A percentile compares a stretch with the other conserved stretches of the same genome.
These are phyloP conservation scores for Zaprionus ornatus DNA, from an alignment of 1,140 invertebrate genomes.

Conservation along the genomic window DNA sequence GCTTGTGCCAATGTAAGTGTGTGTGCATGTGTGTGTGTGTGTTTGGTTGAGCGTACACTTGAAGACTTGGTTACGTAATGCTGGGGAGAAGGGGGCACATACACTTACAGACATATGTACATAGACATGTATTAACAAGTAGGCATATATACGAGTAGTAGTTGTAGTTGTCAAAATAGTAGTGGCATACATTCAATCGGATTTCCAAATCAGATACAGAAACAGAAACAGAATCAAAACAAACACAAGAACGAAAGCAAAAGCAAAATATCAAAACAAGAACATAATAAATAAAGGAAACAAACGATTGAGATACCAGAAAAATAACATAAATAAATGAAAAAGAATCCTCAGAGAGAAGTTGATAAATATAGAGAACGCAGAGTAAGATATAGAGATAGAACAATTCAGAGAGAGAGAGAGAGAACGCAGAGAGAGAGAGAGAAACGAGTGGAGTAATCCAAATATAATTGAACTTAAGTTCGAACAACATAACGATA, in stretches of 20 bases:
- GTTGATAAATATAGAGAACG: slow-evolving; percentile 10
- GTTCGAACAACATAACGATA: slow-evolving; percentile 8
- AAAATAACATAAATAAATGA: slow-evolving; percentile 7
- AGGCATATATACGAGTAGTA: slow-evolving; percentile 26
- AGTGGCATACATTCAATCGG: slow-evolving; percentile 53
- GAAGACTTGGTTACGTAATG: slow-evolving; percentile 62
- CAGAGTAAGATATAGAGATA: neutral
- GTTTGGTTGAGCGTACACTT: slow-evolving; percentile 37
- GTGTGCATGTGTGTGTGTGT: slow-evolving; percentile 20
- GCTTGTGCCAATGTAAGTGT: neutral
- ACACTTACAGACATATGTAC: slow-evolving; percentile 55
- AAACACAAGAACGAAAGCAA: slow-evolving; percentile 11
- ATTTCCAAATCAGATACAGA: slow-evolving; percentile 24
- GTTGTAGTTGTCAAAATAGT: slow-evolving; percentile 45
- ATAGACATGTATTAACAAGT: slow-evolving; percentile 24
- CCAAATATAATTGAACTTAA: slow-evolving; percentile 4
- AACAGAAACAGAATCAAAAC: slow-evolving; percentile 1
- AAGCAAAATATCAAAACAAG: slow-evolving; percentile 6
- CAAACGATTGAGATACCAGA: slow-evolving; percentile 7
- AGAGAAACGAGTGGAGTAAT: slow-evolving; percentile 6
- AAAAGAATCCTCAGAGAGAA: slow-evolving; percentile 9
- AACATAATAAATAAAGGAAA: neutral
- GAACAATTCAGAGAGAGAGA: slow-evolving; percentile 13
- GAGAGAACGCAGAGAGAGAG: neutral
- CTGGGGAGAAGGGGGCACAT: slow-evolving; percentile 51